Evolutionary conservation across 1,140 invertebrate species (phyloP).

Genomic region (Pseudomyrmex flavicornis): DNA sequence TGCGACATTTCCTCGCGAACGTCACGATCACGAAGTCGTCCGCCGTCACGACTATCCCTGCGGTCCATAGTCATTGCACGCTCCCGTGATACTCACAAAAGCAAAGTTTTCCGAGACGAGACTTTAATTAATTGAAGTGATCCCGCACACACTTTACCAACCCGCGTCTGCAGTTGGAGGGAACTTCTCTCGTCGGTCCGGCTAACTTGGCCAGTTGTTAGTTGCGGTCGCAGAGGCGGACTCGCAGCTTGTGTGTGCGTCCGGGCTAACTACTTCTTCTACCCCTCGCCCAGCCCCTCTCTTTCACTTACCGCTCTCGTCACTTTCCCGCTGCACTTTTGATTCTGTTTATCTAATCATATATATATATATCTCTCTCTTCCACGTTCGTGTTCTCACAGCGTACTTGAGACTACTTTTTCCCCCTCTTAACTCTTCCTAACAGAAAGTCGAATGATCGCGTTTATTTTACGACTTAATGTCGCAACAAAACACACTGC

Average conservation of each 20-base stretch:
- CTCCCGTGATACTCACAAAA: slow-evolving; percentile 20
- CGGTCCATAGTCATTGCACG: slow-evolving; percentile 45
- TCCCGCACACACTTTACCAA: slow-evolving; percentile 57
- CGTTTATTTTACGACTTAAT: too few relatives aligned
- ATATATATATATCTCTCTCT: too few relatives aligned
- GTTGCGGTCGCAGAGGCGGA: slow-evolving; percentile 44
- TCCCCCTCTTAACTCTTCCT: background rate
- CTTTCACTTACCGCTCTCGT: background rate
- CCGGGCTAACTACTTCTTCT: background rate
- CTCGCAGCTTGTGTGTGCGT: slow-evolving; percentile 3
- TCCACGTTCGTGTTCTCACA: background rate
- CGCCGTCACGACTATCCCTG: background rate
- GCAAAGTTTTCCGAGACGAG: slow-evolving; percentile 54
- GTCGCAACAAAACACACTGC: too few relatives aligned
- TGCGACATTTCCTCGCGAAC: background rate
- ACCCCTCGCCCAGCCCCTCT: background rate
- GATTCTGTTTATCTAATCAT: background rate
- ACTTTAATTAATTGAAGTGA: slow-evolving; percentile 71
- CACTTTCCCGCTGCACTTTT: background rate
- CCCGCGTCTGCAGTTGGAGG: slow-evolving; percentile 17
- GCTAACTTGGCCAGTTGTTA: slow-evolving; percentile 59
- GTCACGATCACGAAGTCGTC: slow-evolving; percentile 7
- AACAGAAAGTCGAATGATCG: background rate
- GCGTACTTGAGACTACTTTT: background rate
- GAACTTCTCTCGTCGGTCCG: slow-evolving; percentile 52